phyloP scores from a whole-genome alignment of 2,797 vertebrate species.

The Sciaenops ocellatus region DNA sequence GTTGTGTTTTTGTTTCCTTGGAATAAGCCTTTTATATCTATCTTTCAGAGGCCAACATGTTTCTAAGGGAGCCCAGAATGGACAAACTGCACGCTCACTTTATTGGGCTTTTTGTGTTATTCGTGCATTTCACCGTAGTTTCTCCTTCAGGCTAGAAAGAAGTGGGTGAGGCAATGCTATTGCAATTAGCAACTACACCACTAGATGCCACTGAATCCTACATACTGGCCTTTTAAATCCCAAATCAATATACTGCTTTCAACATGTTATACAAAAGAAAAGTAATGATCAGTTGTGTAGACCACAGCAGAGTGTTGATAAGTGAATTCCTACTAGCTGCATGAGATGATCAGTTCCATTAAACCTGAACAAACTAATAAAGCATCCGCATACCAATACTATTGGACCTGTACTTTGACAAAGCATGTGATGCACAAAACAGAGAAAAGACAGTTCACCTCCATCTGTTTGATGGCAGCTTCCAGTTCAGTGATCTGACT shows the following conservation, averaged over 20 bases:
- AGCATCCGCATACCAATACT: background rate
- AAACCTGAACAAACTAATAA: background rate
- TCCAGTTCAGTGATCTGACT: constrained; percentile 94
- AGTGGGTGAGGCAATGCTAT: too few relatives aligned
- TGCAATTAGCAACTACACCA: too few relatives aligned
- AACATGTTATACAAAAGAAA: background rate
- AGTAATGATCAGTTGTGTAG: background rate
- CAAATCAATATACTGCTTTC: background rate
- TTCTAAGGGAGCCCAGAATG: too few relatives aligned
- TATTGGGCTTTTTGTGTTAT: too few relatives aligned
- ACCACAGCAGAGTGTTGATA: background rate
- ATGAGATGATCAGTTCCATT: background rate
- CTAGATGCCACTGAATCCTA: too few relatives aligned
- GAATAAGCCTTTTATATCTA: too few relatives aligned
- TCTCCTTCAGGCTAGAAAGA: too few relatives aligned
- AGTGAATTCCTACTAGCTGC: background rate
- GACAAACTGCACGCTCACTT: too few relatives aligned
- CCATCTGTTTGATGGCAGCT: constrained; percentile 91
- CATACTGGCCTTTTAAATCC: too few relatives aligned
- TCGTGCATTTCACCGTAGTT: too few relatives aligned
- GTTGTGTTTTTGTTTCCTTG: too few relatives aligned
- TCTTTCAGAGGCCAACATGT: too few relatives aligned
- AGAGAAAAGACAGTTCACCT: constrained; percentile 82
- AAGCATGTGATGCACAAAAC: background rate
- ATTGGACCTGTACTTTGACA: background rate